Conservation (phyloP, 2,888 invertebrate species). For the Tubulanus polymorphus region DNA sequence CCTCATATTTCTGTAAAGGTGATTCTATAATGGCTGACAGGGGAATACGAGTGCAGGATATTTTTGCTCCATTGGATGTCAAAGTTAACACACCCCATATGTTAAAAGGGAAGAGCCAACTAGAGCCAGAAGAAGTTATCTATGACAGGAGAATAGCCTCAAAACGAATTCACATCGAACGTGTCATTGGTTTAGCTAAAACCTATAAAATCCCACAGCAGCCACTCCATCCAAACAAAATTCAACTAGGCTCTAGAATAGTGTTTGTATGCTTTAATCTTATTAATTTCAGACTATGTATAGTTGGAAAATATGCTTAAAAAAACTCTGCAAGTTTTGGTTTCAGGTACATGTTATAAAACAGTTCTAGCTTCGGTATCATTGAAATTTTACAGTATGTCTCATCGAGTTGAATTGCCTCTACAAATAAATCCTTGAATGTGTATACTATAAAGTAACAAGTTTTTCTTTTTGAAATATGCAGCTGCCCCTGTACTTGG, state of each 20-base stretch:
- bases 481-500: conserved; percentile 22
- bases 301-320: conserved; percentile 12
- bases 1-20: not conserved
- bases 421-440: conserved; percentile 13
- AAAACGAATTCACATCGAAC: conserved; percentile 14
- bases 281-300: conserved; percentile 17
- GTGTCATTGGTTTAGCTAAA: conserved; percentile 19
- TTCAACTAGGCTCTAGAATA: conserved; percentile 7
- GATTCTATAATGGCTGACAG: conserved; percentile 22
- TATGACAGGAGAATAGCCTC: conserved; percentile 10
- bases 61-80: conserved; percentile 20
- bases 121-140: conserved; percentile 19
- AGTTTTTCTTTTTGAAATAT: conserved; percentile 6
- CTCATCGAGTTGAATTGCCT: conserved; percentile 8
- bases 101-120: conserved; percentile 21
- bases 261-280: conserved; percentile 13
- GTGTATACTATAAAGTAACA: too few relatives aligned
- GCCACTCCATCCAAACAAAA: conserved; percentile 5
- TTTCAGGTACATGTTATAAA: conserved; percentile 11
- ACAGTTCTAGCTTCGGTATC: conserved; percentile 15
- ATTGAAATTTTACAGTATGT: conserved; percentile 7
- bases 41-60: conserved; percentile 24
- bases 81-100: conserved; percentile 22
- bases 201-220: conserved; percentile 15
- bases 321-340: conserved; percentile 9